Evolutionary conservation across 2,888 invertebrate genomes (phyloP), one percentile per base, ranked within the genome.

Genomic region (Resseliella maxima): DNA sequence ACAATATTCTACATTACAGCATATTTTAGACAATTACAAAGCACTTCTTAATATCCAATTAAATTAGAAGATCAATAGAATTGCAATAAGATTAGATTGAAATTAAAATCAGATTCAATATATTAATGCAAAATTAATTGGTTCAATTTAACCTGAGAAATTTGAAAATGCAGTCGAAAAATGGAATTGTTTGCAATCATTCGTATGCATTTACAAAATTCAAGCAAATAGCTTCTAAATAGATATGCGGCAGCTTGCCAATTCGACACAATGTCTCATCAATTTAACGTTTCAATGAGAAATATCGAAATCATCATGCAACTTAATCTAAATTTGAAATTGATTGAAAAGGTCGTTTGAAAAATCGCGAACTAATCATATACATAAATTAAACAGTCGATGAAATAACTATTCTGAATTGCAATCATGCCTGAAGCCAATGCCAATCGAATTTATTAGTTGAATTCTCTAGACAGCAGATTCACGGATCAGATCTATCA

Each of bases 331-430:
- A 2, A 18, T 50, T 50, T 18, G 46, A 15, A 18, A 50, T 24
- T 59, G 59, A 59, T 59, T 59, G 31, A 15, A 59, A 59, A 59
- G 59, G n/a, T 59, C 31, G n/a, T 72, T 35, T 72, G 31, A 35
- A 12, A n/a, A n/a, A n/a, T n/a, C n/a, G n/a, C 59, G 12, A 59
- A 24, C 24, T 8, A 18, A 21, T 15, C 50, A 6, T 12, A 3
- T 3, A 59, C 59, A 59, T 59, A 59, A 59, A 59, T 59, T 59
- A 59, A n/a, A 59, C 1, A 1, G 3, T 59, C 1, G 59, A 24
- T 59, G 27, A 59, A 59, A 59, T 21, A 21, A 21, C 21, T 8
- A 18, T 3, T 59, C 31, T 31, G 72, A 12, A 8, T 21, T 31
- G 27, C 12, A 72, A 72, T n/a, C 6, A 72, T 72, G 72, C 72